Percentiles rank a stretch among this genome's conserved stretches.
Evolutionary conservation across 2,888 invertebrate species (phyloP).

Genomic region (Torymus auratus): DNA sequence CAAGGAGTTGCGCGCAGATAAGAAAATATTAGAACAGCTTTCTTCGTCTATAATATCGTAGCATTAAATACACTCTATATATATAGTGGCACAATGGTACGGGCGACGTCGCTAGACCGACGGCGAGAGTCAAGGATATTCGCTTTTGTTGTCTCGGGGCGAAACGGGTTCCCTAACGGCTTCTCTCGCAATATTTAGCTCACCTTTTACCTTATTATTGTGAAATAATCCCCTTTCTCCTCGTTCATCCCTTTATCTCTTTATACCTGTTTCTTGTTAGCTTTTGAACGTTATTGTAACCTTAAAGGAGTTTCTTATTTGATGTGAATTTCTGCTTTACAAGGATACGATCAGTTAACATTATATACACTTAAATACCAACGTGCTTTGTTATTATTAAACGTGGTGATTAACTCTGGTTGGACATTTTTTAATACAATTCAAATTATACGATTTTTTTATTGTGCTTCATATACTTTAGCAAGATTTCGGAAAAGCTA

Average conservation of each 20-base stretch:
- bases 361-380: too few species aligned
- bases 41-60: conserved; percentile 6
- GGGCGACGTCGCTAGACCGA: neutral
- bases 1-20: conserved; percentile 22
- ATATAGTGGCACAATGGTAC: neutral
- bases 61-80: conserved; percentile 34
- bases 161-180: conserved; percentile 4
- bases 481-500: too few species aligned
- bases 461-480: too few species aligned
- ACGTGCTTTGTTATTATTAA: too few species aligned
- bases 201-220: conserved; percentile 3
- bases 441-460: too few species aligned
- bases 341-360: too few species aligned
- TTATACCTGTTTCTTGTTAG: too few species aligned
- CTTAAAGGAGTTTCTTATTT: too few species aligned
- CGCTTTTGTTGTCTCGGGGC: neutral
- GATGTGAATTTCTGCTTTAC: too few species aligned
- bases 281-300: too few species aligned
- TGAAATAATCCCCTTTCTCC: neutral
- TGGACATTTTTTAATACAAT: too few species aligned
- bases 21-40: conserved; percentile 35
- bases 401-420: too few species aligned
- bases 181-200: neutral
- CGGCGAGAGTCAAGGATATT: conserved; percentile 21
- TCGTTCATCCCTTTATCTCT: neutral